A percentile compares a stretch with the other conserved stretches of the same genome.
Conservation (phyloP, 2,113 vertebrate genomes). For the Todiramphus chloris region DNA sequence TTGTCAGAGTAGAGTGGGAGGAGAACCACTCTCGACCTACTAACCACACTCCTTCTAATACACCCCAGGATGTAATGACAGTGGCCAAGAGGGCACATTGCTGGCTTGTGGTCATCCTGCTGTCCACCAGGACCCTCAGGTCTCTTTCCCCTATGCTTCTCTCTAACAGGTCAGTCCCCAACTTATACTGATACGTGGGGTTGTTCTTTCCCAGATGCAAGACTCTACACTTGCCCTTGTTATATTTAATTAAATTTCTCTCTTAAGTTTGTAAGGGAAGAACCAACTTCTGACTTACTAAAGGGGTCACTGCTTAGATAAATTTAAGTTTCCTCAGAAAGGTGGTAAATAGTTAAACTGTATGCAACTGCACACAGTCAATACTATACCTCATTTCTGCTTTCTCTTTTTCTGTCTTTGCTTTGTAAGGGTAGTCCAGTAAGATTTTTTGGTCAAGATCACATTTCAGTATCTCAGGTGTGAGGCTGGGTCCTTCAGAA, state of each 20-base stretch:
- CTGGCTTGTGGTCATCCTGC: too few species aligned
- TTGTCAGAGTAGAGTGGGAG: too few species aligned
- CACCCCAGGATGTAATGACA: too few species aligned
- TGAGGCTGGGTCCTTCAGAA: neutral
- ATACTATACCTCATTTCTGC: neutral
- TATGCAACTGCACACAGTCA: neutral
- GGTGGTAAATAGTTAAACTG: accelerated
- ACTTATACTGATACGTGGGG: too few species aligned
- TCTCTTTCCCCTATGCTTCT: too few species aligned
- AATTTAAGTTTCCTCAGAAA: neutral
- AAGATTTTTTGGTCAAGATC: neutral
- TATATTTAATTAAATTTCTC: neutral
- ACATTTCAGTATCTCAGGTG: neutral
- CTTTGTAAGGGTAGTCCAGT: neutral
- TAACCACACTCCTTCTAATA: too few species aligned
- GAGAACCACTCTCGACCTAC: too few species aligned
- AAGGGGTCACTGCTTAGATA: neutral
- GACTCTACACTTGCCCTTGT: too few species aligned
- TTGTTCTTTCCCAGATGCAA: too few species aligned
- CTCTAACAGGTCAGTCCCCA: too few species aligned
- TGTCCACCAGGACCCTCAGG: too few species aligned
- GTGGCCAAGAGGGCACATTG: too few species aligned
- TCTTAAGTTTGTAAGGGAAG: neutral
- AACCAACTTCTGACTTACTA: neutral
- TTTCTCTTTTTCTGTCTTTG: neutral